A percentile compares a stretch with the other conserved stretches of the same genome.
Evolutionary conservation across 2,797 vertebrate species (phyloP).

Genomic region (Poeciliopsis presidionis): DNA sequence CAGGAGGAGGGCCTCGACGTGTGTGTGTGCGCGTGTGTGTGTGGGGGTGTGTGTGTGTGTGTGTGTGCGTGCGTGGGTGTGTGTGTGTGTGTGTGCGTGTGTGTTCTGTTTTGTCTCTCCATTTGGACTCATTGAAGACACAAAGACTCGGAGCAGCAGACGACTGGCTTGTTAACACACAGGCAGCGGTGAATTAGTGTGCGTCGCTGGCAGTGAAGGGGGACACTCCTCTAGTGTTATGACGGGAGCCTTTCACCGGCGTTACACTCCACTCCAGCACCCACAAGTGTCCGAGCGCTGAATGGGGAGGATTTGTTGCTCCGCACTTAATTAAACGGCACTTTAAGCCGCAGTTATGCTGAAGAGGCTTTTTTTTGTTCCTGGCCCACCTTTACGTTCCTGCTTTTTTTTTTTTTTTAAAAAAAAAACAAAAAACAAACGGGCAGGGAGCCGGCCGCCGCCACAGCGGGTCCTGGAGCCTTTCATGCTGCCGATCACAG

Average conservation of each 20-base stretch:
- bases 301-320: constrained; percentile 79
- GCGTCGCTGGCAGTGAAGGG: constrained; percentile 64
- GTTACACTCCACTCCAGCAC: constrained; percentile 73
- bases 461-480: constrained; percentile 12
- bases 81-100: constrained; percentile 36
- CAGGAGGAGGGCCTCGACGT: constrained; percentile 55
- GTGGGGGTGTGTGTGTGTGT: constrained; percentile 55
- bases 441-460: background rate
- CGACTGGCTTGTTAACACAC: constrained; percentile 77
- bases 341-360: constrained; percentile 68
- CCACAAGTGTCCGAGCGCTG: constrained; percentile 71
- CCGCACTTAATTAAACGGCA: constrained; percentile 79
- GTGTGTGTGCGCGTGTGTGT: constrained; percentile 55
- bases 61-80: constrained; percentile 37
- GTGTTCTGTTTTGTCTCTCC: constrained; percentile 72
- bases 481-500: constrained; percentile 18
- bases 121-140: constrained; percentile 78
- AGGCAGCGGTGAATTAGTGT: constrained; percentile 74
- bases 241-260: constrained; percentile 69
- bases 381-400: constrained; percentile 66
- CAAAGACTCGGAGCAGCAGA: constrained; percentile 75
- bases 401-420: constrained; percentile 54
- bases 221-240: constrained; percentile 72
- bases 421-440: constrained; percentile 21
- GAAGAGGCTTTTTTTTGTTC: constrained; percentile 67